phyloP scores from a whole-genome alignment of 2,797 vertebrate species.

The Hapalemur alaotrensis region DNA sequence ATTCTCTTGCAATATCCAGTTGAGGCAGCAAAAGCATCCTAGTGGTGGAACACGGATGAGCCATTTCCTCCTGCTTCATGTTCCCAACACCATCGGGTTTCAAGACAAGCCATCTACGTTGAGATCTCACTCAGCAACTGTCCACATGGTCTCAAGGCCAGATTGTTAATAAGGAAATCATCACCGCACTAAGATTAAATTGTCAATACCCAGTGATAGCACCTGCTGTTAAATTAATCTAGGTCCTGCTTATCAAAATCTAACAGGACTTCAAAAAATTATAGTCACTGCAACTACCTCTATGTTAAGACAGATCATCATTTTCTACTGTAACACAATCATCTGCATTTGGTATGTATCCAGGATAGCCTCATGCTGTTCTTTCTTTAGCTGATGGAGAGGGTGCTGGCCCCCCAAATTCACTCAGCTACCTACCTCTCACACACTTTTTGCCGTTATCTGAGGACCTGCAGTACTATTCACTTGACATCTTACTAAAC shows the following conservation, averaged over 20 bases:
- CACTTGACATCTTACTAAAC: background rate
- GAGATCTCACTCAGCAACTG: constrained; percentile 48
- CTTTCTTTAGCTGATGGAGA: background rate
- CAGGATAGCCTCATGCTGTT: background rate
- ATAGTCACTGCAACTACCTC: constrained; percentile 59
- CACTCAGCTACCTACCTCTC: background rate
- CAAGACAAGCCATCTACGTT: background rate
- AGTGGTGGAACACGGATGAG: background rate
- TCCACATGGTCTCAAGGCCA: constrained; percentile 54
- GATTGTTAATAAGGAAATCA: constrained; percentile 60
- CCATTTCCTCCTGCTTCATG: constrained; percentile 48
- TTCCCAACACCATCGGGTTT: constrained; percentile 12
- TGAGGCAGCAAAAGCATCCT: background rate
- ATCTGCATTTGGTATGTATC: background rate
- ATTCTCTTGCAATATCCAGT: background rate
- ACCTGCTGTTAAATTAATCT: constrained; percentile 78
- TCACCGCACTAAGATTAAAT: constrained; percentile 54
- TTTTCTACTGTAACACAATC: background rate
- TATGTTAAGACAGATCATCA: background rate
- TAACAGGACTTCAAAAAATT: constrained; percentile 70
- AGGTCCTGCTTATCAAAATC: constrained; percentile 75
- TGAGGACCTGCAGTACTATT: background rate
- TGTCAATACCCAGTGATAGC: constrained; percentile 68
- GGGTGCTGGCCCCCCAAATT: background rate
- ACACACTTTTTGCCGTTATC: background rate